Conservation (phyloP, 1,140 invertebrate species). For the Littorina saxatilis region DNA sequence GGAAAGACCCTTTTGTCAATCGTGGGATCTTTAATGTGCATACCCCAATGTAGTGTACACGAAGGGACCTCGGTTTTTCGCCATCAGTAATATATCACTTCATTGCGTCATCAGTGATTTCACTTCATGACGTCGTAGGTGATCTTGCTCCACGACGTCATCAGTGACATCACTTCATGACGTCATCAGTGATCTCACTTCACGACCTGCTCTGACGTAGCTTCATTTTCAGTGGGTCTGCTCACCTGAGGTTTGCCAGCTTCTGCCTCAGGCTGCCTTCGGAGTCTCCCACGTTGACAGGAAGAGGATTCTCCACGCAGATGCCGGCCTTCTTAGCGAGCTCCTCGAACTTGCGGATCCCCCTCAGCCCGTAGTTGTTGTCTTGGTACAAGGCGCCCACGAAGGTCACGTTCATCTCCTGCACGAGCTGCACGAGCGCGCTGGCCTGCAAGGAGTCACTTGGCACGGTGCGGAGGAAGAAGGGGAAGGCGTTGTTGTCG, state of each 20-base stretch:
- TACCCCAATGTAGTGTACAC: no score
- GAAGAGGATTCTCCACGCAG: conserved; percentile 77
- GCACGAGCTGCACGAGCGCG: conserved; percentile 47
- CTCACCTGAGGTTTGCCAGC: neutral
- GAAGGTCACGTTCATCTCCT: conserved; percentile 46
- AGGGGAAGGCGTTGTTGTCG: conserved; percentile 55
- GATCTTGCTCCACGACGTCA: no score
- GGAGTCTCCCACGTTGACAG: conserved; percentile 71
- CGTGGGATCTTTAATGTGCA: no score
- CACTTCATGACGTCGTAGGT: no score
- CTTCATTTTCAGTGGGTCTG: no score
- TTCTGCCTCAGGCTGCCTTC: neutral
- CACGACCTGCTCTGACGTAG: no score
- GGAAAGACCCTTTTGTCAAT: no score
- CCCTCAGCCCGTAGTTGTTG: conserved; percentile 57
- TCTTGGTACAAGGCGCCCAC: conserved; percentile 56
- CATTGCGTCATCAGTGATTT: no score
- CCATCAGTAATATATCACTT: no score
- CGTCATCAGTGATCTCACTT: no score
- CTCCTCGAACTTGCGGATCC: conserved; percentile 38
- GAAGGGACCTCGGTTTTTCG: no score
- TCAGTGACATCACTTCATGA: no score
- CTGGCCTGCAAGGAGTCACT: conserved; percentile 56
- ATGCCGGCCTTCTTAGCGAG: conserved; percentile 70
- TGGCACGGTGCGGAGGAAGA: conserved; percentile 58